Conservation (phyloP, 1,140 invertebrate genomes). For the Sminthurinus signatus region DNA sequence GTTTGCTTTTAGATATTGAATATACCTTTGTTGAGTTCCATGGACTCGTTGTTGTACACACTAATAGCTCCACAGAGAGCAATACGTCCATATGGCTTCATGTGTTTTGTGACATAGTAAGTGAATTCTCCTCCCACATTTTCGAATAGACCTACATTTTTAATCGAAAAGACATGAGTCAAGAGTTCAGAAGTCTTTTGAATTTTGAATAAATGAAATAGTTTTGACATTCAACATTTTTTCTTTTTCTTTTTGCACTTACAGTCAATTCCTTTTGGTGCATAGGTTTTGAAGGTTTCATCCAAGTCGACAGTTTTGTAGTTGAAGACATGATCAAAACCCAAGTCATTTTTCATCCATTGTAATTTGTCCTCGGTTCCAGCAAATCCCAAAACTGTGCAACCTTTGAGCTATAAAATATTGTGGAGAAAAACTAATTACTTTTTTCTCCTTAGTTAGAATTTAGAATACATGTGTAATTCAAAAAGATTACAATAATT, state of each 20-base stretch:
- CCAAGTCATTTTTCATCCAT: slow-evolving; percentile 59
- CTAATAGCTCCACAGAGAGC: slow-evolving; percentile 48
- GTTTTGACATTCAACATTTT: too few relatives aligned
- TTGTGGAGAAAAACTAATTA: slow-evolving; percentile 5
- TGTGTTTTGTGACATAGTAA: slow-evolving; percentile 45
- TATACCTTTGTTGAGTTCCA: too few relatives aligned
- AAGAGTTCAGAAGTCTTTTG: too few relatives aligned
- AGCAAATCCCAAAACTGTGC: slow-evolving; percentile 63
- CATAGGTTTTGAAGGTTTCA: slow-evolving; percentile 53
- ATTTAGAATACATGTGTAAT: too few relatives aligned
- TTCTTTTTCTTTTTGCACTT: too few relatives aligned
- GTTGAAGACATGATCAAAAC: slow-evolving; percentile 63
- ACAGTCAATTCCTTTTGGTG: slow-evolving; percentile 62
- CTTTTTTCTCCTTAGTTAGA: too few relatives aligned
- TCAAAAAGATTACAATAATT: too few relatives aligned
- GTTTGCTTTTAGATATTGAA: too few relatives aligned
- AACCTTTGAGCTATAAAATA: slow-evolving; percentile 51
- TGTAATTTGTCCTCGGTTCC: slow-evolving; percentile 62
- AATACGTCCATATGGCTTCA: slow-evolving; percentile 47
- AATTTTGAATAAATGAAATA: too few relatives aligned
- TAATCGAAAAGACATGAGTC: too few relatives aligned
- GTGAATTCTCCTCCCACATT: slow-evolving; percentile 50
- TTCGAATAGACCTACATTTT: too few relatives aligned
- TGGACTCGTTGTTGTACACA: slow-evolving; percentile 14
- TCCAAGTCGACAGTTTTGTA: slow-evolving; percentile 59